Base-by-base conservation (phyloP, 2,888 invertebrate species). In the Limnephilus auricula region DNA sequence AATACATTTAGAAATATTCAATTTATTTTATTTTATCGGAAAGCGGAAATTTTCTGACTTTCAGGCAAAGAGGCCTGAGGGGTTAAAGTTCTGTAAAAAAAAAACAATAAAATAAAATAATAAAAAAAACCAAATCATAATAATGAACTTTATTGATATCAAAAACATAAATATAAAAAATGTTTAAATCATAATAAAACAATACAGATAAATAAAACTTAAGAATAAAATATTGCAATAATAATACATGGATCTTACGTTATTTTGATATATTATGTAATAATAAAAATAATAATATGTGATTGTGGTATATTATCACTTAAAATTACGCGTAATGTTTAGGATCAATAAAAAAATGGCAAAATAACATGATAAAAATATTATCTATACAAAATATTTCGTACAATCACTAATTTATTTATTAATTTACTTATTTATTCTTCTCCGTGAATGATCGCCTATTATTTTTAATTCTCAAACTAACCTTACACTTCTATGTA, bases 131-230 rank as follows among this genome's bases (percentile, higher is more conserved):
- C 25, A 90, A 88, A 83, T 25, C 37, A 91, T 82, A 90, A 78
- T 91, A 30, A 91, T 83, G 50, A 89, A 89, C 50, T 91, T 91
- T 91, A 91, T 91, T 91, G 79, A 91, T 88, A 65, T n/a, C 84
- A 91, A 91, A 91, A 90, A 91, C 86, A 86, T 86, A 86, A 86
- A 86, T 86, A 86, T 86, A 86, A 86, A 86, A 34, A 91, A 83
- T 89, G 87, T 89, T 31, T 86, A 86, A 65, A 86, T 50, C 45
- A 86, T 86, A 86, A 91, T 86, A 86, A 91, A 91, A 91, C 79
- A 82, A 90, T 90, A 90, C 86, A 83, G n/a, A 89, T 91, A 91
- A 91, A 89, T 91, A 91, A 91, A 89, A 65, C 83, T 83, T 78
- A 88, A 78, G 65, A 40, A 80, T 87, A 90, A 31, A 86, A 87